Conservation (phyloP, 2,888 invertebrate genomes). For the Ophioninae sp. region DNA sequence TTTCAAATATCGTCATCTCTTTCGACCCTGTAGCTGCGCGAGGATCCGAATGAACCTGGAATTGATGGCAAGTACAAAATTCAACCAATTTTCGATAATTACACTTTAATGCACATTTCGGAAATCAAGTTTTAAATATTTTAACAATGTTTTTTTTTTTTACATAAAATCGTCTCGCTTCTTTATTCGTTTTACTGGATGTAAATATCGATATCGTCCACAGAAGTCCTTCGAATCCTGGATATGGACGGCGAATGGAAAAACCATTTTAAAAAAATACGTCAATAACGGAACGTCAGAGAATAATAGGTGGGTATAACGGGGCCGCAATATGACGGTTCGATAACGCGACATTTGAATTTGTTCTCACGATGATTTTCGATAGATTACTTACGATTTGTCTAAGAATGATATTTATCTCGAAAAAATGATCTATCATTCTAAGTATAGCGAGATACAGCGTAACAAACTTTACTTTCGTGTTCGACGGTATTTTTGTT, state of each 20-base stretch:
- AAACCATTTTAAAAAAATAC: neutral
- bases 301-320: neutral
- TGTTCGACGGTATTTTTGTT: conserved; percentile 33
- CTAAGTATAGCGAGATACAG: conserved; percentile 45
- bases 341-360: neutral
- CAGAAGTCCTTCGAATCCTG: conserved; percentile 8
- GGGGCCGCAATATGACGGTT: neutral
- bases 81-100: conserved; percentile 39
- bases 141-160: conserved; percentile 64
- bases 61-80: neutral
- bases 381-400: neutral
- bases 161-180: conserved; percentile 55
- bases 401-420: neutral
- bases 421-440: conserved; percentile 30
- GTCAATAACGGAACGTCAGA: neutral
- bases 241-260: neutral
- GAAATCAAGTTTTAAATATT: conserved; percentile 59
- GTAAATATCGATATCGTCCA: conserved; percentile 12
- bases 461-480: conserved; percentile 49
- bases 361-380: neutral
- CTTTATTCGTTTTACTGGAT: conserved; percentile 15
- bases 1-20: too few species aligned
- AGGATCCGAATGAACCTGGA: neutral
- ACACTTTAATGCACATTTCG: conserved; percentile 60
- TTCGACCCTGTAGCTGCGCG: too few species aligned